Conservation (phyloP, 2,113 vertebrate genomes). For the Rynchops niger region DNA sequence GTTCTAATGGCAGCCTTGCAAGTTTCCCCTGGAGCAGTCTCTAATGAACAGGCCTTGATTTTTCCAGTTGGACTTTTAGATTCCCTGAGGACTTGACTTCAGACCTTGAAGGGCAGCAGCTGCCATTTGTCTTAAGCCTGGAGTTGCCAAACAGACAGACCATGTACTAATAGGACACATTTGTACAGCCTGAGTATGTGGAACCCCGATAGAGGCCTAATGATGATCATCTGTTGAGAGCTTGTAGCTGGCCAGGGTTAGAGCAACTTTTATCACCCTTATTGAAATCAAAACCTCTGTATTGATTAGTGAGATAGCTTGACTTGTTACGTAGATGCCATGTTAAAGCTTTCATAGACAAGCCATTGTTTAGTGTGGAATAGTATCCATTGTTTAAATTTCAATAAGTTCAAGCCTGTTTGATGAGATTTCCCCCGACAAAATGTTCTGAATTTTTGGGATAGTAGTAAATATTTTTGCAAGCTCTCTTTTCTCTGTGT, state of each 20-base stretch:
- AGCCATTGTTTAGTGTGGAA: neutral
- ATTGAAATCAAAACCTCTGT: constrained; percentile 66
- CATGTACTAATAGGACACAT: constrained; percentile 79
- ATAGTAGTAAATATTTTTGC: neutral
- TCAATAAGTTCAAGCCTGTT: neutral
- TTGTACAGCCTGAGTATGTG: constrained; percentile 67
- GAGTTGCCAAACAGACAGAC: constrained; percentile 78
- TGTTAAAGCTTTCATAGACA: constrained; percentile 1
- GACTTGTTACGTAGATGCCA: neutral
- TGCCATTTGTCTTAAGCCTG: constrained; percentile 81
- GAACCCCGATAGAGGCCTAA: constrained; percentile 71
- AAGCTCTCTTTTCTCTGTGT: neutral
- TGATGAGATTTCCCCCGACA: neutral
- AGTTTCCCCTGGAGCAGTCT: constrained; percentile 76
- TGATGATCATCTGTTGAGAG: constrained; percentile 79
- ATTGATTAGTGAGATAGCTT: constrained; percentile 53
- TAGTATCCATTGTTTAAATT: neutral
- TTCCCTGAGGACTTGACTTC: constrained; percentile 82
- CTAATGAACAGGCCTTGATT: constrained; percentile 80
- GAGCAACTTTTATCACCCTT: constrained; percentile 74
- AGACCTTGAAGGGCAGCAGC: constrained; percentile 82
- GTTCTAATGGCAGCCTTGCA: constrained; percentile 74
- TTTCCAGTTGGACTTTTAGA: constrained; percentile 75
- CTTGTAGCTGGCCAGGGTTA: constrained; percentile 70
- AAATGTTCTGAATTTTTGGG: neutral